Evolutionary conservation across 2,113 vertebrate species (phyloP).

Genomic region (Rhinoderma darwinii): DNA sequence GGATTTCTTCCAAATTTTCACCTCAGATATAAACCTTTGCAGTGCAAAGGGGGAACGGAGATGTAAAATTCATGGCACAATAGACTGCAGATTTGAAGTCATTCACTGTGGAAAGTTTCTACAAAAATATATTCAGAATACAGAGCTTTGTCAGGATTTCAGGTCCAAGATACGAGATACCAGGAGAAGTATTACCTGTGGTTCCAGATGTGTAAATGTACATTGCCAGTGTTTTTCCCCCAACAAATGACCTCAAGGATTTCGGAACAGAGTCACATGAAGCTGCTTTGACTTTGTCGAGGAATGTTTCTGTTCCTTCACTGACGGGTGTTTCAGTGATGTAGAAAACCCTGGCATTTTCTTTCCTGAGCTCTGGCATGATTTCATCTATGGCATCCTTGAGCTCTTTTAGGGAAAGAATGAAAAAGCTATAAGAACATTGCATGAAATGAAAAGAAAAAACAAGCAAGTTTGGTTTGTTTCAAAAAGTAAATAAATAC

Average conservation of each 20-base stretch:
- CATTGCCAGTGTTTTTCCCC: conserved; percentile 75
- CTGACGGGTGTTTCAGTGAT: conserved; percentile 73
- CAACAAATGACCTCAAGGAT: conserved; percentile 77
- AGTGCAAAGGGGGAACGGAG: not conserved
- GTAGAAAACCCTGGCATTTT: conserved; percentile 75
- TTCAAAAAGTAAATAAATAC: no score
- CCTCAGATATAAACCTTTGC: no score
- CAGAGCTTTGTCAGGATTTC: not conserved
- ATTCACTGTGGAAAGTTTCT: not conserved
- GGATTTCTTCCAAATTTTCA: no score
- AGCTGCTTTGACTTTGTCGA: conserved; percentile 75
- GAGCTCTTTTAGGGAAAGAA: conserved; percentile 71
- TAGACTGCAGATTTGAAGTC: not conserved
- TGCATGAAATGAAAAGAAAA: not conserved
- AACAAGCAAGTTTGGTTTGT: not conserved
- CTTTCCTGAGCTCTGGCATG: conserved; percentile 74
- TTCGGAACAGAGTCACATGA: conserved; percentile 70
- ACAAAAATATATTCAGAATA: not conserved
- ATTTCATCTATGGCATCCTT: conserved; percentile 79
- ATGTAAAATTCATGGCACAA: not conserved
- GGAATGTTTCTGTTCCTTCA: conserved; percentile 74
- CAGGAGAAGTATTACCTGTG: conserved; percentile 75
- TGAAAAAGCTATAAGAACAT: not conserved
- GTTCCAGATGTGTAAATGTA: conserved; percentile 91
- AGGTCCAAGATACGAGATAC: not conserved